These are phyloP conservation scores for Dryadula phaetusa DNA, from an alignment of 2,888 invertebrate genomes.

Conservation along the genomic window DNA sequence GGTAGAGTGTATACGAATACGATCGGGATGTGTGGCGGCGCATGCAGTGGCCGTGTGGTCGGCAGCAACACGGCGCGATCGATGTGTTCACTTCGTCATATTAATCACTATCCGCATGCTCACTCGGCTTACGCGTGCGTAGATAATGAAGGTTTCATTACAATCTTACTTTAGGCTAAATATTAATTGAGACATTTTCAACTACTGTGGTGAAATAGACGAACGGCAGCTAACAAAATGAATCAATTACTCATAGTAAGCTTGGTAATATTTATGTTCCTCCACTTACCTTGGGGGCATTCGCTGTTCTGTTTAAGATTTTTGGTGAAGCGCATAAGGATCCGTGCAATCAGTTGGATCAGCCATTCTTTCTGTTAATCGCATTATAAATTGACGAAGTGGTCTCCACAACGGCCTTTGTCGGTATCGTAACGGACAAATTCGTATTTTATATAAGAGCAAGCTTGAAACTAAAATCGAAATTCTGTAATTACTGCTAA, in stretches of 20 bases:
- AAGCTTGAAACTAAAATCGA: conserved; percentile 66
- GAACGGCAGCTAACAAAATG: conserved; percentile 62
- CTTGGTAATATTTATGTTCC: conserved; percentile 41
- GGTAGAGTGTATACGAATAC: conserved; percentile 54
- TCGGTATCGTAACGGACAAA: conserved; percentile 71
- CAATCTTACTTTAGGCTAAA: conserved; percentile 79
- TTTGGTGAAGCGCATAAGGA: conserved; percentile 69
- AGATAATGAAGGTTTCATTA: conserved; percentile 76
- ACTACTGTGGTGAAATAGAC: conserved; percentile 62
- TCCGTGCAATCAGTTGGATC: conserved; percentile 72
- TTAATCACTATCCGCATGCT: conserved; percentile 73
- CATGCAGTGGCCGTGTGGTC: conserved; percentile 64
- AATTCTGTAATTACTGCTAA: conserved; percentile 67
- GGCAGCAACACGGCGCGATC: conserved; percentile 55
- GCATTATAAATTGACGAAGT: conserved; percentile 80
- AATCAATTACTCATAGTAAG: conserved; percentile 61
- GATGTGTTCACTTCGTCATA: conserved; percentile 76
- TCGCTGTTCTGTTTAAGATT: conserved; percentile 64
- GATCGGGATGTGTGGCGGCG: conserved; percentile 37
- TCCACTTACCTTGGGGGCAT: conserved; percentile 53
- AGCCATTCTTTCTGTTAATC: conserved; percentile 80
- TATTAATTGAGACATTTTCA: conserved; percentile 81
- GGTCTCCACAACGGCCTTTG: conserved; percentile 70
- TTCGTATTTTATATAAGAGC: conserved; percentile 69
- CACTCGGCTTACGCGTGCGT: conserved; percentile 81